phyloP scores from a whole-genome alignment of 2,888 invertebrate genomes.

The Beris chalybata region DNA sequence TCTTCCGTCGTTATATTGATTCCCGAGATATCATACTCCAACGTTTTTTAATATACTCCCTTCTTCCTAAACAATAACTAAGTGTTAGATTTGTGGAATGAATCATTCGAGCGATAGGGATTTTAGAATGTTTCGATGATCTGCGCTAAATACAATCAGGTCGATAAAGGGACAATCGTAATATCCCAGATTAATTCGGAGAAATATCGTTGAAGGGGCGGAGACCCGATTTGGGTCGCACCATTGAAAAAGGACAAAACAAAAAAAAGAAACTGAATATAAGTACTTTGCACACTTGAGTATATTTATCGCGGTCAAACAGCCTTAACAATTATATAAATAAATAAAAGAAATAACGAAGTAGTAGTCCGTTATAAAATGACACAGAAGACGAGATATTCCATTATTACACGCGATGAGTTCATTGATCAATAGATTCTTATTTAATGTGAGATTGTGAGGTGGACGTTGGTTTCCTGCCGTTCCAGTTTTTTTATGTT shows the following conservation, averaged over 20 bases:
- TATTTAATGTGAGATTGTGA: constrained; percentile 28
- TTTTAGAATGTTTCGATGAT: too few species aligned
- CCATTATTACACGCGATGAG: constrained; percentile 18
- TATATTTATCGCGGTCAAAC: constrained; percentile 56
- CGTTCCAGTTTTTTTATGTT: not conserved
- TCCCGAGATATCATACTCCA: too few species aligned
- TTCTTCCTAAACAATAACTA: too few species aligned
- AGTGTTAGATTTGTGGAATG: too few species aligned
- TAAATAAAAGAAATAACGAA: constrained; percentile 3
- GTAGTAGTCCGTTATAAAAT: constrained; percentile 11
- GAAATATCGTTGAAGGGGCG: too few species aligned
- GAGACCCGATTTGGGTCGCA: too few species aligned
- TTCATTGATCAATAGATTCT: constrained; percentile 24
- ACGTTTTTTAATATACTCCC: too few species aligned
- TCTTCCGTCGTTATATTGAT: too few species aligned
- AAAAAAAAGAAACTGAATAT: constrained; percentile 28
- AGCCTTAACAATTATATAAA: constrained; percentile 50
- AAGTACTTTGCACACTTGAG: constrained; percentile 44
- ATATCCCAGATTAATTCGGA: too few species aligned
- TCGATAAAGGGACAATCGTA: too few species aligned
- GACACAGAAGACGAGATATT: constrained; percentile 30
- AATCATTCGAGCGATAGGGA: too few species aligned
- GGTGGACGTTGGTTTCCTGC: constrained; percentile 24
- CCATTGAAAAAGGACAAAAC: not conserved
- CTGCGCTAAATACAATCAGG: too few species aligned